phyloP scores from a whole-genome alignment of 2,888 invertebrate genomes.

The Allygus modestus region DNA sequence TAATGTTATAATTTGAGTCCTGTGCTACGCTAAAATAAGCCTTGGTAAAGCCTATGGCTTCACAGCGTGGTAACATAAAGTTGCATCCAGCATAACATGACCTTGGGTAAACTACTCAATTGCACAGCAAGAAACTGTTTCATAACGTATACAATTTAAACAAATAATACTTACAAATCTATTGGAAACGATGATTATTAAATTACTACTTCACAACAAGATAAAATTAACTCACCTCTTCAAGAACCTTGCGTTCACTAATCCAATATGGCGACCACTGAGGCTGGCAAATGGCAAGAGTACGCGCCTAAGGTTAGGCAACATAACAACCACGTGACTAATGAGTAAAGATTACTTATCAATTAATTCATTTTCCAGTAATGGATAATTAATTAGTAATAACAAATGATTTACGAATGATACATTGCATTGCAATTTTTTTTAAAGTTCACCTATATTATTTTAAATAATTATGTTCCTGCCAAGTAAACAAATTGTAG shows the following conservation, averaged over 20 bases:
- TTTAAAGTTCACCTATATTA: too few species aligned
- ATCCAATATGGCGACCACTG: not conserved
- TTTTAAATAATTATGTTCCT: too few species aligned
- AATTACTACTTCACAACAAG: too few species aligned
- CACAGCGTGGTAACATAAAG: not conserved
- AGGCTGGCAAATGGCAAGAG: not conserved
- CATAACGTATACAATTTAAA: too few species aligned
- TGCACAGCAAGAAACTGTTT: too few species aligned
- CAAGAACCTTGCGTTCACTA: not conserved
- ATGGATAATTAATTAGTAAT: too few species aligned
- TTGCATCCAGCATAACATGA: not conserved
- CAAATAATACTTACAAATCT: too few species aligned
- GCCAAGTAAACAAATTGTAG: too few species aligned
- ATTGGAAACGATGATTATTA: too few species aligned
- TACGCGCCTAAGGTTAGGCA: conserved; percentile 11
- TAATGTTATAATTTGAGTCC: not conserved
- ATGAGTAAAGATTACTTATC: not conserved
- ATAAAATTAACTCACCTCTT: too few species aligned
- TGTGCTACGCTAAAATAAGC: not conserved
- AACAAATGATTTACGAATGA: too few species aligned
- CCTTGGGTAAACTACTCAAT: not conserved
- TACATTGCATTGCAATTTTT: too few species aligned
- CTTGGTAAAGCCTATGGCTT: conserved; percentile 16
- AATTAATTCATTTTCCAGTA: not conserved
- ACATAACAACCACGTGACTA: conserved; percentile 28